phyloP scores from a whole-genome alignment of 1,140 invertebrate genomes.

The Drosophila insularis region DNA sequence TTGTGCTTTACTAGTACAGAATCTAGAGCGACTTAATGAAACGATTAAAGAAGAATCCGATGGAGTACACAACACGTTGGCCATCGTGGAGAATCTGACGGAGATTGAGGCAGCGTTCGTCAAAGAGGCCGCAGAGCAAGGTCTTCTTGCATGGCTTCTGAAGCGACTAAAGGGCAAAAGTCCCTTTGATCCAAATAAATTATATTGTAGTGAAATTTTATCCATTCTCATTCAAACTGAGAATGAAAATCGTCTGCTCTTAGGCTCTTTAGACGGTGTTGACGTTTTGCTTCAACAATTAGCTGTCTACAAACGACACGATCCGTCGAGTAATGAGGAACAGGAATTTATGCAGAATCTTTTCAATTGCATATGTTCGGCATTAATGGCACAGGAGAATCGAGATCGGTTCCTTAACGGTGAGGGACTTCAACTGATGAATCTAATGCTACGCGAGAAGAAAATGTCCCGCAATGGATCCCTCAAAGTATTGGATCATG shows the following conservation, averaged over 20 bases:
- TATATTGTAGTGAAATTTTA: slow-evolving; percentile 97
- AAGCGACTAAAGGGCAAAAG: slow-evolving; percentile 92
- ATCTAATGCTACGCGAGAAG: slow-evolving; percentile 98
- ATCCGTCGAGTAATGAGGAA: slow-evolving; percentile 95
- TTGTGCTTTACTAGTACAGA: slow-evolving; percentile 95
- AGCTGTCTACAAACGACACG: slow-evolving; percentile 97
- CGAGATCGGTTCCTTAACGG: slow-evolving; percentile 95
- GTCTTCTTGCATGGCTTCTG: slow-evolving; percentile 95
- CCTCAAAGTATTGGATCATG: slow-evolving; percentile 97
- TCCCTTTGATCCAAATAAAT: slow-evolving; percentile 97
- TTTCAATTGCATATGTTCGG: slow-evolving; percentile 97
- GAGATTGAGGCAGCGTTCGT: slow-evolving; percentile 94
- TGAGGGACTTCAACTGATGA: slow-evolving; percentile 97
- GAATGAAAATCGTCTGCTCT: slow-evolving; percentile 90
- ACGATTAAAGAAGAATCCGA: slow-evolving; percentile 96
- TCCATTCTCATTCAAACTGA: slow-evolving; percentile 97
- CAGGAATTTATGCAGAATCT: slow-evolving; percentile 99
- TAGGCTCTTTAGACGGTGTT: slow-evolving; percentile 97
- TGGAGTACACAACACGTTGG: slow-evolving; percentile 97
- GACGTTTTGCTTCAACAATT: slow-evolving; percentile 97
- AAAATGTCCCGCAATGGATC: slow-evolving; percentile 98
- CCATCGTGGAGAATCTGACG: slow-evolving; percentile 95
- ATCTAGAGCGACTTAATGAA: slow-evolving; percentile 97
- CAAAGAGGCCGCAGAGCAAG: slow-evolving; percentile 92
- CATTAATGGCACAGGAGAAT: slow-evolving; percentile 94